Evolutionary conservation across 2,797 vertebrate species (phyloP).

Genomic region (Thaleichthys pacificus): DNA sequence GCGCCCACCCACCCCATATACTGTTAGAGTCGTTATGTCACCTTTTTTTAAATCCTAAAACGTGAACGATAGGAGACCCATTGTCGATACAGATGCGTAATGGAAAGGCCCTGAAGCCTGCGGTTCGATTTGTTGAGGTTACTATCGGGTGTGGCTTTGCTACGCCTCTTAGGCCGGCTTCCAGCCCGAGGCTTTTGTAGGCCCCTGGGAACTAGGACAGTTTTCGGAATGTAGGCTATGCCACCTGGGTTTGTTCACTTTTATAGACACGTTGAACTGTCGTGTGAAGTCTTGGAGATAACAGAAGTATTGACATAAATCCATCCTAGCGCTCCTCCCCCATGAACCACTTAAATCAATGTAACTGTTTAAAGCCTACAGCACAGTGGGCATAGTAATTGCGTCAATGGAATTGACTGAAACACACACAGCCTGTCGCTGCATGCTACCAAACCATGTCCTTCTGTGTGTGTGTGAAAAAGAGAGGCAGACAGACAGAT

Average conservation of each 20-base stretch:
- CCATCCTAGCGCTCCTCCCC: not conserved
- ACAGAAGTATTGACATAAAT: not conserved
- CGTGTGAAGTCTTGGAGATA: not conserved
- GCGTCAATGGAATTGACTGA: not conserved
- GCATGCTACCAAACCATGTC: not conserved
- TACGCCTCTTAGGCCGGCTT: conserved; percentile 44
- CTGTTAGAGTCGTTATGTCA: not conserved
- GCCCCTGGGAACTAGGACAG: conserved; percentile 43
- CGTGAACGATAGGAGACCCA: not conserved
- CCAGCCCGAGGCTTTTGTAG: conserved; percentile 57
- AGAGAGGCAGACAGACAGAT: conserved; percentile 19
- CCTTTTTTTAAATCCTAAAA: not conserved
- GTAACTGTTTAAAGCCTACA: not conserved
- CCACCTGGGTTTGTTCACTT: conserved; percentile 21
- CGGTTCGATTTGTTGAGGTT: conserved; percentile 16
- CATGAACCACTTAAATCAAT: not conserved
- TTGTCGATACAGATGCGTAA: not conserved
- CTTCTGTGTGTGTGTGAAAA: conserved; percentile 4
- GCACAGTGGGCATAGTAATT: not conserved
- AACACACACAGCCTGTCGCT: not conserved
- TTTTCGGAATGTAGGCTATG: not conserved
- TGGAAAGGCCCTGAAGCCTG: conserved; percentile 55
- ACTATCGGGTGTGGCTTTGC: conserved; percentile 5
- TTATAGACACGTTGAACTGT: not conserved
- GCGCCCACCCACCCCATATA: too few relatives aligned